A percentile compares a stretch with the other conserved stretches of the same genome.
Evolutionary conservation across 2,888 invertebrate genomes (phyloP).

Genomic region (Drosophila anomalata): DNA sequence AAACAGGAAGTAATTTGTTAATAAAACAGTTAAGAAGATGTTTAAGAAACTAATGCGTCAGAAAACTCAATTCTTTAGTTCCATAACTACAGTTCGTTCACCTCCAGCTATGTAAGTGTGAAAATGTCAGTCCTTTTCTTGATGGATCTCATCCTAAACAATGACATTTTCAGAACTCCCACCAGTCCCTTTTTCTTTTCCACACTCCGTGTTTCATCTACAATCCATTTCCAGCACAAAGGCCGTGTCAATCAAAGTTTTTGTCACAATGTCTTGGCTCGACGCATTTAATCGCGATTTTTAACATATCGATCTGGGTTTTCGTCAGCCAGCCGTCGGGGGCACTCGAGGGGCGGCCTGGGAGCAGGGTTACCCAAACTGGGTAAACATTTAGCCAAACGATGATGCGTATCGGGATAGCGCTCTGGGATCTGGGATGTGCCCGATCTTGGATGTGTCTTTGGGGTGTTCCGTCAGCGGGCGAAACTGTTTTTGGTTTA

Average conservation of each 20-base stretch:
- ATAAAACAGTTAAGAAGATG: no score
- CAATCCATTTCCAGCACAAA: conserved; percentile 56
- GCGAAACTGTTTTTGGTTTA: conserved; percentile 65
- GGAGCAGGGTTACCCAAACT: conserved; percentile 51
- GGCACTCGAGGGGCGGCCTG: conserved; percentile 1
- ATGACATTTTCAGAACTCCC: conserved; percentile 23
- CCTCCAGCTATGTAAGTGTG: not conserved
- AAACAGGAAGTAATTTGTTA: not conserved
- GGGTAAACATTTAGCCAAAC: conserved; percentile 74
- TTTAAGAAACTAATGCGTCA: no score
- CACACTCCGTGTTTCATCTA: conserved; percentile 17
- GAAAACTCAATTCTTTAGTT: not conserved
- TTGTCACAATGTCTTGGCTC: conserved; percentile 26
- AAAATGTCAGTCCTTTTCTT: conserved; percentile 6
- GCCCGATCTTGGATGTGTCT: conserved; percentile 45
- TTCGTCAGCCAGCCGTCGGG: not conserved
- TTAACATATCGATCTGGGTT: conserved; percentile 72
- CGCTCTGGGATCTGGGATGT: conserved; percentile 52
- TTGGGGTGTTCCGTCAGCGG: conserved; percentile 65
- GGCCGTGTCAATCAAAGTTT: conserved; percentile 74
- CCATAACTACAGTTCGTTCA: conserved; percentile 19
- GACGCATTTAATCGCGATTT: conserved; percentile 75
- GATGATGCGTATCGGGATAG: conserved; percentile 69
- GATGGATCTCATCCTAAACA: conserved; percentile 14
- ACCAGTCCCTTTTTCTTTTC: conserved; percentile 21